Base-by-base conservation (phyloP, 2,113 vertebrate species). In the Agapornis roseicollis region DNA sequence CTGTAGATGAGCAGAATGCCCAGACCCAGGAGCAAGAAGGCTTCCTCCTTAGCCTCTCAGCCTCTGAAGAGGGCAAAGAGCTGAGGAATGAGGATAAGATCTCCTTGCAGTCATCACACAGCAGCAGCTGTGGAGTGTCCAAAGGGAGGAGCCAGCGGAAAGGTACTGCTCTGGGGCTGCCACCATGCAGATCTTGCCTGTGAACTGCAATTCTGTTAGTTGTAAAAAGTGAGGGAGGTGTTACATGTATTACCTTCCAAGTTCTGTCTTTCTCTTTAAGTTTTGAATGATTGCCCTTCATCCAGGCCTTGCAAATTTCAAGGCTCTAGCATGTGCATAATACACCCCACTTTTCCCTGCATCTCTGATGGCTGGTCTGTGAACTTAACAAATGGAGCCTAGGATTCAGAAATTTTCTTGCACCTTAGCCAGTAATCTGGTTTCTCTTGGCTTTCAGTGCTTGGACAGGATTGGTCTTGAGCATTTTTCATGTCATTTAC, bases 1-100 rank as follows among this genome's bases (percentile, higher is more conserved):
- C 99, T 37, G 99, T 99, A 39, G 99, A 99, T 33, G 99, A 99
- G 92, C 99, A 99, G 98, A 99, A 99, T 0, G 99, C 99, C 49
- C 99, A 99, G 97, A 99, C 99, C 0, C 98, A 99, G 91, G 98
- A 98, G 52, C 98, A 98, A 79, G 97, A 98, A 80, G 97, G 98
- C 7, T 99, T 99, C 71, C 88, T 98, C 23, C 93, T 99, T 14
- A 97, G 96, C 3, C 97, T 98, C 0, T 95, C 98, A 1, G 95
- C 98, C 18, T 90, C 98, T 31, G 98, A 98, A 31, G 98, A 98
- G 50, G 94, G 88, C 56, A 98, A 96, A 63, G 98, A 98, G 35
- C 89, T 90, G 68, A 97, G 94, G 84, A 96, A 94, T 0, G 97
- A 98, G 5, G 96, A 98, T 35, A 98, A 98, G 85, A 77, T 97